Base-by-base conservation (phyloP, 2,113 vertebrate species). In the Colinus virginianus region DNA sequence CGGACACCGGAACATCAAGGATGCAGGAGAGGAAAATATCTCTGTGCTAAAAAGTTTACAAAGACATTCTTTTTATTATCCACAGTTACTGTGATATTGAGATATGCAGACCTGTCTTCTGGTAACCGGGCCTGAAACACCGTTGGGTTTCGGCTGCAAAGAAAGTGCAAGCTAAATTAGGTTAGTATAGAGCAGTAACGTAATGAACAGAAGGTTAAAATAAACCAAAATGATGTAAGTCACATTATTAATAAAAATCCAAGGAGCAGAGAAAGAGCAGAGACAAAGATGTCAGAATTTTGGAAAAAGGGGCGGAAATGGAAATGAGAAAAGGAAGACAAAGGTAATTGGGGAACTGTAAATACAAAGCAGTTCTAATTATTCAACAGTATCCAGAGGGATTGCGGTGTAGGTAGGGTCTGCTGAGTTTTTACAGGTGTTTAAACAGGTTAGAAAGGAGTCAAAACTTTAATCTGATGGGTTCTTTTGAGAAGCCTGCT, bases 361-460 rank as follows among this genome's bases (percentile, higher is more conserved):
- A 58, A 61, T 66, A 72, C 32, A 23, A 5, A 64, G 84, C 61
- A 23, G 4, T 9, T 16, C 13, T 75, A 87, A 22, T 20, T 77
- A 77, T 89, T 80, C 67, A 80, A 78, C 91, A 66, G 42, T 18
- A 36, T 81, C 48, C 20, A 30, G 58, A 14, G 40, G 22, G 30
- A 22, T 0, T 90, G 75, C 78, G 55, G 34, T 43, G 25, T 38
- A 91, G 75, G 55, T 77, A 23, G 63, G 78, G 49, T 53, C 55
- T 85, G 38, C 34, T 79, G 22, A 30, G 85, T 67, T 92, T 92
- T 89, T 89, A 71, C 63, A 59, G 79, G 23, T 83, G 76, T 70
- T 91, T 78, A 85, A 87, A 42, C 45, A 89, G 56, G 78, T 83
- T 90, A 85, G 34, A 93, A 90, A 90, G n/a, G 55, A 93, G 91